Conservation (phyloP, 1,140 invertebrate species). For the Zaprionus kolodkinae region DNA sequence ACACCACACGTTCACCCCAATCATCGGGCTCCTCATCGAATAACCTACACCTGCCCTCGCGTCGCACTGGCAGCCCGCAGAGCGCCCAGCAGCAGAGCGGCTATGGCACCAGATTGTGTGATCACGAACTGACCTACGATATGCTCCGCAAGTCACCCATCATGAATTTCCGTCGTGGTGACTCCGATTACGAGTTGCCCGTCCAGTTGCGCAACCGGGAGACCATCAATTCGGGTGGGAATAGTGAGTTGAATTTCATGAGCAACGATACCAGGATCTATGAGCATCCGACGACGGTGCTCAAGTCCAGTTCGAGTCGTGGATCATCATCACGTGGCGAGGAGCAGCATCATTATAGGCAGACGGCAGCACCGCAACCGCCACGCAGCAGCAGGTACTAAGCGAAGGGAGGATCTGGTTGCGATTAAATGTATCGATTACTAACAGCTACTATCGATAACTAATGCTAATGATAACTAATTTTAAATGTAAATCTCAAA, state of each 20-base stretch:
- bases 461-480: background rate
- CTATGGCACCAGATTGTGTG: constrained; percentile 79
- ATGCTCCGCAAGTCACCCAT: constrained; percentile 75
- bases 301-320: constrained; percentile 54
- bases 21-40: constrained; percentile 77
- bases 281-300: constrained; percentile 71
- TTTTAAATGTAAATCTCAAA: background rate
- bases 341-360: constrained; percentile 63
- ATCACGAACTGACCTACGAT: constrained; percentile 82
- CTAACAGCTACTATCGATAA: background rate
- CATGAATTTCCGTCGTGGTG: constrained; percentile 74
- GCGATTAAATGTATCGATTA: constrained; percentile 3
- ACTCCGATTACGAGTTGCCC: constrained; percentile 67
- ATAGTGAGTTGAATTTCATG: constrained; percentile 81
- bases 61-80: constrained; percentile 71
- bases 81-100: constrained; percentile 42
- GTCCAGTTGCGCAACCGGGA: constrained; percentile 69
- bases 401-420: background rate
- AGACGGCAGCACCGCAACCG: constrained; percentile 46
- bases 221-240: constrained; percentile 78
- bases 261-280: constrained; percentile 78
- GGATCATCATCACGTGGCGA: constrained; percentile 36
- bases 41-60: constrained; percentile 57
- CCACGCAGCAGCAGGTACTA: constrained; percentile 75
- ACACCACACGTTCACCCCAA: constrained; percentile 68